Evolutionary conservation across 2,113 vertebrate genomes (phyloP).

Genomic region (Notarius quadriscutis): DNA sequence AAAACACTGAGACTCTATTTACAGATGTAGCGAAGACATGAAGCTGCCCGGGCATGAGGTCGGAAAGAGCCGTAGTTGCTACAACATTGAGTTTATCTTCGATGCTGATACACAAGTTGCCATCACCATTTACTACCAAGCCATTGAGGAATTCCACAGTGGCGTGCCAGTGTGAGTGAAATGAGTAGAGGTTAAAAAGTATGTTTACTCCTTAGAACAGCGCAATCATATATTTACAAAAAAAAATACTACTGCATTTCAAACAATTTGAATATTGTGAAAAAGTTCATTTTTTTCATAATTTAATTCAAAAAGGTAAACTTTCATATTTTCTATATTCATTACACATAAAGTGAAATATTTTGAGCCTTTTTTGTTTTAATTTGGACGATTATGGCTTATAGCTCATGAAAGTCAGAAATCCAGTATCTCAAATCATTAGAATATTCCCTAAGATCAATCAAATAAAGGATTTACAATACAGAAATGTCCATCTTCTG

Average conservation of each 20-base stretch:
- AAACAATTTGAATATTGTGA: too few species aligned
- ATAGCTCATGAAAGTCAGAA: too few species aligned
- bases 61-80: constrained; percentile 79
- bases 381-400: too few species aligned
- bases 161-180: constrained; percentile 87
- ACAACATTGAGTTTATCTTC: constrained; percentile 97
- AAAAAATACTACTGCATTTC: background rate
- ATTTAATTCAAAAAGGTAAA: too few species aligned
- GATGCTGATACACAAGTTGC: constrained; percentile 90
- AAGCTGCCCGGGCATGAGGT: constrained; percentile 83
- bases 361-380: too few species aligned
- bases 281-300: too few species aligned
- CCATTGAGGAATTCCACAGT: constrained; percentile 91
- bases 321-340: too few species aligned
- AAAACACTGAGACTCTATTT: background rate
- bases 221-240: background rate
- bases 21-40: constrained; percentile 88
- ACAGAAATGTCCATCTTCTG: too few species aligned
- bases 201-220: background rate
- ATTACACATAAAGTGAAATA: too few species aligned
- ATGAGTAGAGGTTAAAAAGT: background rate
- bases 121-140: constrained; percentile 98
- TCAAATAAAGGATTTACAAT: too few species aligned
- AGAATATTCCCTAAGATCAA: too few species aligned
- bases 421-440: too few species aligned